Conservation (phyloP, 2,113 vertebrate species). For the Anarhynchus alexandrinus region DNA sequence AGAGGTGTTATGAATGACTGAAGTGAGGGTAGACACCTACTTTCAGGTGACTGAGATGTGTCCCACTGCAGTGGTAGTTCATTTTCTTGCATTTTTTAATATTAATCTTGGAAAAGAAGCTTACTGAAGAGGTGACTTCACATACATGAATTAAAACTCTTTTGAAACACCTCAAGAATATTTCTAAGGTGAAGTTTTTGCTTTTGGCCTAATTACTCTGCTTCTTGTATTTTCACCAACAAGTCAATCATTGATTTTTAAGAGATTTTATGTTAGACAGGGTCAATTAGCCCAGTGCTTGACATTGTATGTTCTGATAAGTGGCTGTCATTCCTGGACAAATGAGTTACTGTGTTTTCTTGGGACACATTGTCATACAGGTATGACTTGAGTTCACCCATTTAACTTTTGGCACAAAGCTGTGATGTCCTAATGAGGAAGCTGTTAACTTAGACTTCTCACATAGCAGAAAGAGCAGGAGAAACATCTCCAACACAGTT, state of each 20-base stretch:
- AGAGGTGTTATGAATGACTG: not conserved
- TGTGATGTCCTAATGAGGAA: not conserved
- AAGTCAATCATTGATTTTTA: not conserved
- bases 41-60: not conserved
- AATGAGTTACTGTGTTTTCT: not conserved
- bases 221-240: not conserved
- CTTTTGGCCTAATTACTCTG: not conserved
- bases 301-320: not conserved
- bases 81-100: not conserved
- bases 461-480: not conserved
- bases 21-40: too few species aligned
- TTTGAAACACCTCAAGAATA: not conserved
- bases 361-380: not conserved
- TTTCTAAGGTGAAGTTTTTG: not conserved
- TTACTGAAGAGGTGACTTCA: not conserved
- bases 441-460: not conserved
- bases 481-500: not conserved
- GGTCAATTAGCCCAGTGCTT: not conserved
- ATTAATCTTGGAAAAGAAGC: not conserved
- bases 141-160: fast-evolving
- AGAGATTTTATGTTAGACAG: not conserved
- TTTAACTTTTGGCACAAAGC: not conserved
- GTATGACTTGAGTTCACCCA: not conserved
- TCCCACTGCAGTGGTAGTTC: not conserved
- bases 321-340: not conserved